These are phyloP conservation scores for Paralichthys olivaceus DNA, from an alignment of 2,113 vertebrate genomes.

Conservation along the genomic window DNA sequence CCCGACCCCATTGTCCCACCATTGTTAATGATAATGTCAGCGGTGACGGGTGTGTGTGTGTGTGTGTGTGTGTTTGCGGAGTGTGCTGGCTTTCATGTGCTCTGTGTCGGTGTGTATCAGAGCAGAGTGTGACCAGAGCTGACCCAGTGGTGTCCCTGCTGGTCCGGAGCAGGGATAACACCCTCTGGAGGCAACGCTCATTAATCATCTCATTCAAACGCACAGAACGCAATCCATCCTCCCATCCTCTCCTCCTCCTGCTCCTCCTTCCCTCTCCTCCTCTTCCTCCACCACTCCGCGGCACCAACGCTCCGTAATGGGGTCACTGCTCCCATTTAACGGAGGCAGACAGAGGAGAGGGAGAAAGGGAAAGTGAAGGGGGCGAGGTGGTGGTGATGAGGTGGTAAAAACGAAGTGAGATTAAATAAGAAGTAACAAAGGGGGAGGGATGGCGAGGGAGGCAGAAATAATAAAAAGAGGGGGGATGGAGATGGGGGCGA, in stretches of 20 bases:
- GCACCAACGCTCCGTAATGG: slow-evolving; percentile 73
- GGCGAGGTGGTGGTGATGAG: not conserved
- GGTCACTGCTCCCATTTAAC: slow-evolving; percentile 84
- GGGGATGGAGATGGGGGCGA: slow-evolving; percentile 28
- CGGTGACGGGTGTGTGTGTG: slow-evolving; percentile 42
- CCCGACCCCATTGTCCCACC: slow-evolving; percentile 59
- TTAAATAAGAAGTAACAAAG: slow-evolving; percentile 78
- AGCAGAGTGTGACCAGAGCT: slow-evolving; percentile 52
- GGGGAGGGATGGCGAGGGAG: slow-evolving; percentile 51
- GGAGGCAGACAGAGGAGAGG: slow-evolving; percentile 59
- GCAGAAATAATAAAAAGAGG: slow-evolving; percentile 56
- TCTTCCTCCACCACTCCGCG: slow-evolving; percentile 54
- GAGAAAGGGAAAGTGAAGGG: not conserved
- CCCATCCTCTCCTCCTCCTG: slow-evolving; percentile 72
- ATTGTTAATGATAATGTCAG: slow-evolving; percentile 77
- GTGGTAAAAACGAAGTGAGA: slow-evolving; percentile 63
- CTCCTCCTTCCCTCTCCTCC: slow-evolving; percentile 66
- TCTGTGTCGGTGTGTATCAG: slow-evolving; percentile 20
- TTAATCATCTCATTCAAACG: slow-evolving; percentile 82
- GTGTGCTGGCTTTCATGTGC: slow-evolving; percentile 8
- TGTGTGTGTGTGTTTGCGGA: slow-evolving; percentile 31
- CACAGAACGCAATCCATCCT: slow-evolving; percentile 67
- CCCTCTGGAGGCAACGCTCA: slow-evolving; percentile 70
- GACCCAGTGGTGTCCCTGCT: slow-evolving; percentile 76
- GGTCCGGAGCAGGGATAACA: slow-evolving; percentile 75